Percentiles rank a stretch among this genome's conserved stretches.
phyloP scores from a whole-genome alignment of 2,888 invertebrate species.

The Eulithis testata region DNA sequence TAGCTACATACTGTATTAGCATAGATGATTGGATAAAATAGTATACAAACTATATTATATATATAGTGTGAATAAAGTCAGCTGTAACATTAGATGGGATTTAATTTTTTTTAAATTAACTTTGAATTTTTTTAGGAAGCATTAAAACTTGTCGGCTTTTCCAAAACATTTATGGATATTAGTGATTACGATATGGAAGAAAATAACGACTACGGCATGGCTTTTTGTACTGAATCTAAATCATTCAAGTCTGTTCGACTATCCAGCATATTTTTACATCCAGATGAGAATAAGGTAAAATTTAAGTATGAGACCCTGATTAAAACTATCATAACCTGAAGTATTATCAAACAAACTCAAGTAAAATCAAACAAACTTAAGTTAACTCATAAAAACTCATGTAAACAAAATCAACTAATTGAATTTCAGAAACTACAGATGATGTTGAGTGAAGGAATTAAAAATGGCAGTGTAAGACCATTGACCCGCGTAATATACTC shows the following conservation, averaged over 20 bases:
- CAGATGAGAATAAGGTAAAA: background rate
- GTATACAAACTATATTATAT: too few species aligned
- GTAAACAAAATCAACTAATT: background rate
- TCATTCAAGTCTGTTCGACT: background rate
- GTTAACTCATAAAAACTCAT: too few species aligned
- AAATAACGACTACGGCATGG: background rate
- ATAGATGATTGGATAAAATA: too few species aligned
- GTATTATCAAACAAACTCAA: too few species aligned
- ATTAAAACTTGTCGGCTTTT: background rate
- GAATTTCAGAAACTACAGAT: slow-evolving; percentile 25
- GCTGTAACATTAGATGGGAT: too few species aligned
- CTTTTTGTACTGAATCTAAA: background rate
- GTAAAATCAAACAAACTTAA: too few species aligned
- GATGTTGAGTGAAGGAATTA: slow-evolving; percentile 31
- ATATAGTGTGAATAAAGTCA: too few species aligned
- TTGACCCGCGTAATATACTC: slow-evolving; percentile 27
- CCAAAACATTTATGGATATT: background rate
- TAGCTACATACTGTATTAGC: too few species aligned
- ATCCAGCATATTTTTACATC: background rate
- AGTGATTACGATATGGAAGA: slow-evolving; percentile 2
- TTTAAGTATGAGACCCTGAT: background rate
- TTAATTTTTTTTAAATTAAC: background rate
- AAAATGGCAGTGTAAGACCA: slow-evolving; percentile 37
- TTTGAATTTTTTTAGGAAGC: background rate
- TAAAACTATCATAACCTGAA: too few species aligned